Conservation (phyloP, 2,888 invertebrate genomes). For the Rhagium mordax region DNA sequence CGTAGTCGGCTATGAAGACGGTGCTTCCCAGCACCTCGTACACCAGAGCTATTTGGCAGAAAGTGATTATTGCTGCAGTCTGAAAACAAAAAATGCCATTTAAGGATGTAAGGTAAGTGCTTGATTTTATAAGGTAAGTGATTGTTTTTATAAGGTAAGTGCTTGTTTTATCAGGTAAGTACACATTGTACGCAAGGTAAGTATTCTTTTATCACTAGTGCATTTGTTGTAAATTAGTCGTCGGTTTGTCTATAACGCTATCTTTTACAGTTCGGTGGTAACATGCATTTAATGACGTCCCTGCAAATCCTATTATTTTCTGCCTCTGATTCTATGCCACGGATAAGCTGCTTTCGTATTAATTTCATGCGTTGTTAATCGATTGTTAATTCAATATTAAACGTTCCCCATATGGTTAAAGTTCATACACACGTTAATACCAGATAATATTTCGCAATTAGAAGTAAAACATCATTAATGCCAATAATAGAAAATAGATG, state of each 20-base stretch:
- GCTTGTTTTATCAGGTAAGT: too few relatives aligned
- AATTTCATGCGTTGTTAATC: not conserved
- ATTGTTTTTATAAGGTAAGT: too few relatives aligned
- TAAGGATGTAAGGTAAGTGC: not conserved
- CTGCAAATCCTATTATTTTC: not conserved
- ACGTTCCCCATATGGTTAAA: not conserved
- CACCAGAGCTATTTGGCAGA: slow-evolving; percentile 1
- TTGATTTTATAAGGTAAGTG: too few relatives aligned
- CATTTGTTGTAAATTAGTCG: too few relatives aligned
- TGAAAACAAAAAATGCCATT: not conserved
- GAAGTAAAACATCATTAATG: slow-evolving; percentile 6
- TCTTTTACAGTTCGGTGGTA: not conserved
- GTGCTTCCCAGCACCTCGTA: slow-evolving; percentile 57
- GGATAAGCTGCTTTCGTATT: not conserved
- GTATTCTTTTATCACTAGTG: too few relatives aligned
- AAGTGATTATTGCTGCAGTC: slow-evolving; percentile 2
- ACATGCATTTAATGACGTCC: not conserved
- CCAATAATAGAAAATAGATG: not conserved
- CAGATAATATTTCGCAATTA: not conserved
- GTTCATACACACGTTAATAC: not conserved
- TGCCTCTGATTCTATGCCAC: slow-evolving; percentile 1
- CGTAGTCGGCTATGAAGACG: slow-evolving; percentile 76
- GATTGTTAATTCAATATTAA: not conserved
- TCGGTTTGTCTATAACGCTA: too few relatives aligned
- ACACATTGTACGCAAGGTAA: too few relatives aligned